Base-by-base conservation (phyloP, 2,888 invertebrate species). In the Idaea biselata region DNA sequence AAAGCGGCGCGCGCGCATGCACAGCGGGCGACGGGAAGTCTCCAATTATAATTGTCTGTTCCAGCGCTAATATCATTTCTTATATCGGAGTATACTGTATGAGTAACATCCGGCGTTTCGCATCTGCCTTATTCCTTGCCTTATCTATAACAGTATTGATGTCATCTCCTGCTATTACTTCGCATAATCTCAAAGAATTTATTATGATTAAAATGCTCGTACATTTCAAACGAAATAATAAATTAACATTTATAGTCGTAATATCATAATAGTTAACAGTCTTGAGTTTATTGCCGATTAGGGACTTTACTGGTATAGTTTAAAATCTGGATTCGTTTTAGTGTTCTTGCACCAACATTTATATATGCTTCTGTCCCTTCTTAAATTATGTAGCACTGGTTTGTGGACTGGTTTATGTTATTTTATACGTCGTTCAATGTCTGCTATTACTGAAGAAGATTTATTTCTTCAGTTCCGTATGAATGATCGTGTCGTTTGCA, bases 81-180 rank as follows among this genome's bases (percentile, higher is more conserved):
- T 63, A 67, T 74, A 78, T 81, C 77, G 69, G 72, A 78, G 78
- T 75, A 73, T 70, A 77, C 73, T 80, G 77, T 79, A 86, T 91
- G 91, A 90, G 75, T 88, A 89, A 91, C 80, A 89, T 91, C 91
- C 91, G 89, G 85, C 74, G 76, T 66, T 76, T 80, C 81, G 81
- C 87, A 91, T 89, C 91, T 88, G 87, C 81, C 77, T 66, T 77
- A 73, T 77, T 73, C 76, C 73, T 75, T 75, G 74, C 75, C 73
- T 72, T 68, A 70, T 71, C 55, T 63, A 66, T 63, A 59, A 55
- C 63, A 55, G 56, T 65, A 68, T 68, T 66, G 58, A 65, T 69
- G 73, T 72, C 74, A 76, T 71, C 71, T 75, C 66, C 67, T 63
- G 68, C 69, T 71, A 78, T 61, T 71, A 64, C 70, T 63, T 69